These are phyloP conservation scores for Zele albiditarsus DNA, from an alignment of 2,888 invertebrate species.

Conservation along the genomic window DNA sequence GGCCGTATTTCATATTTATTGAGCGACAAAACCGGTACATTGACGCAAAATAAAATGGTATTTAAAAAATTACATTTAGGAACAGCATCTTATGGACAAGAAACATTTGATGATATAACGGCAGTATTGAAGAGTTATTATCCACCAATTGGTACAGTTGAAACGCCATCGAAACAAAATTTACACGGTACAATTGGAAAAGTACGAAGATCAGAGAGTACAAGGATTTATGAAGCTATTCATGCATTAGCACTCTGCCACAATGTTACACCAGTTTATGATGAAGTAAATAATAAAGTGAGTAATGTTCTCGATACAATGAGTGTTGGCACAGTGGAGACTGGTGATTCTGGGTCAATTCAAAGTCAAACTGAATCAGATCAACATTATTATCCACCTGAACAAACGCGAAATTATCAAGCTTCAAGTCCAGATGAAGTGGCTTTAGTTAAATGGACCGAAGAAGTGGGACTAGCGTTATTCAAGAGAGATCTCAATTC, in stretches of 20 bases:
- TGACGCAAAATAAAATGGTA: conserved; percentile 99
- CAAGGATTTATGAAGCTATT: conserved; percentile 90
- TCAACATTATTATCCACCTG: conserved; percentile 73
- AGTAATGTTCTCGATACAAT: conserved; percentile 61
- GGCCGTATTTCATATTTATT: conserved; percentile 97
- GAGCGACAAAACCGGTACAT: conserved; percentile 98
- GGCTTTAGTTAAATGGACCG: conserved; percentile 83
- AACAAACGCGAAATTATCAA: conserved; percentile 76
- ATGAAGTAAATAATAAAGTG: conserved; percentile 71
- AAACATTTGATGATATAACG: conserved; percentile 87
- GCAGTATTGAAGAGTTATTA: conserved; percentile 63
- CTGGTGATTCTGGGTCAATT: conserved; percentile 66
- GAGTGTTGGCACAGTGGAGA: conserved; percentile 66
- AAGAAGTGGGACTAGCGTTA: conserved; percentile 81
- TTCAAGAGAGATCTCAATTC: conserved; percentile 82
- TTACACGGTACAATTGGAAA: conserved; percentile 62
- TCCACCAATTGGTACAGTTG: conserved; percentile 51
- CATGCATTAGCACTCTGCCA: conserved; percentile 97
- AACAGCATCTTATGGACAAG: conserved; percentile 90
- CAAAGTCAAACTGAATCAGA: conserved; percentile 76
- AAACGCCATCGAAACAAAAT: conserved; percentile 56
- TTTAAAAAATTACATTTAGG: conserved; percentile 96
- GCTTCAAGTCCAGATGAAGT: conserved; percentile 87
- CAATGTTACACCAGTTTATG: conserved; percentile 98
- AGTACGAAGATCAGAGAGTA: conserved; percentile 81